Evolutionary conservation across 2,888 invertebrate genomes (phyloP), one percentile per base, ranked within the genome.

Genomic region (Drosophila birchii): DNA sequence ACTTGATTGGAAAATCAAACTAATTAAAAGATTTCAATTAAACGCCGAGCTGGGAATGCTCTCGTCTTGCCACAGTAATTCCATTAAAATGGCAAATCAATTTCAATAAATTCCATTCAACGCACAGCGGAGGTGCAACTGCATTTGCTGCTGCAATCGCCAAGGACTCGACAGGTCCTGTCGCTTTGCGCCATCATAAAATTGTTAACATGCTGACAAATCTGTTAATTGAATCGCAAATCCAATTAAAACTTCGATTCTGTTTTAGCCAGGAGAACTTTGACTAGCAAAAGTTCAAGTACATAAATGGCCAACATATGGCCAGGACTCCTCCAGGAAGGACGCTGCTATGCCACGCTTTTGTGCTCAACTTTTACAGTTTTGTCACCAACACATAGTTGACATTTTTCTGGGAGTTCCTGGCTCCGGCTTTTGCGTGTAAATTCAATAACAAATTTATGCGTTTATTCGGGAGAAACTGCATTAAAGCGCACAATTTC

Each of bases 221-320:
- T 91, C 90, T 84, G 89, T 87, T 90, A 91, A 91, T 91, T 91
- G 89, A 91, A 91, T 91, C 90, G 84, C 83, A 90, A 91, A 91
- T 90, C 90, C 91, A 91, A 91, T 91, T 91, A 91, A 91, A 91
- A 91, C 83, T 91, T 91, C 74, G 86, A 80, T 85, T 86, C 34
- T 53, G 51, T 81, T 80, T 69, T 60, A 74, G 64, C 80, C 39
- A 38, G 23, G 80, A 86, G 80, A 88, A 89, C 79, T 78, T 77
- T 82, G 67, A 68, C 60, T 73, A 56, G 58, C 47, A 69, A 75
- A 78, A 86, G 78, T 86, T 74, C 88, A 89, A 87, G 79, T 74
- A 66, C 86, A 85, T 77, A 87, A 87, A 89, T 81, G 89, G 79
- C 64, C 78, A 84, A 68, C 88, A 73, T 81, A 77, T 78, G 80